A percentile compares a stretch with the other conserved stretches of the same genome.
phyloP scores from a whole-genome alignment of 2,888 invertebrate species.

The Rambutsinella grinnellia region DNA sequence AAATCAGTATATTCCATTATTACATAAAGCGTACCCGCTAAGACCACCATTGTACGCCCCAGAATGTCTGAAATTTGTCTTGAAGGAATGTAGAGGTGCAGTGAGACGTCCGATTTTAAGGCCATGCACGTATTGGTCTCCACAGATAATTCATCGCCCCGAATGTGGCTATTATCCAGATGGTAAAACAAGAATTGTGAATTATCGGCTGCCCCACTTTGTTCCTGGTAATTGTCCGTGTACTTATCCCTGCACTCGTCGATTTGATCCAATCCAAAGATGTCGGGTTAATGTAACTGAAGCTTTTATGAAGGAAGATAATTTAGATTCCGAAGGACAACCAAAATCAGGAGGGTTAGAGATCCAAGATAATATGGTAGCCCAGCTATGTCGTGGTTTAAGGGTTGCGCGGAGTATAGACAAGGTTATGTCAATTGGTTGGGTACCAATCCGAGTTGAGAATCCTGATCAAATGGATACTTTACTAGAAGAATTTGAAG shows the following conservation, averaged over 20 bases:
- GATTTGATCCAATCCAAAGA: conserved; percentile 54
- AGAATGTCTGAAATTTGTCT: conserved; percentile 51
- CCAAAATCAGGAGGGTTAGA: conserved; percentile 18
- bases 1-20: conserved; percentile 38
- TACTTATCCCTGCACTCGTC: conserved; percentile 46
- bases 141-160: conserved; percentile 25
- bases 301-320: not conserved
- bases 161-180: conserved; percentile 32
- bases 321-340: conserved; percentile 17
- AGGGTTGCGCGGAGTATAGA: conserved; percentile 9
- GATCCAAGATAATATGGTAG: conserved; percentile 24
- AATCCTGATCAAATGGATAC: too few relatives aligned
- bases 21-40: conserved; percentile 39
- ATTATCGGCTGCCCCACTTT: conserved; percentile 21
- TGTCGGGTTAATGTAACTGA: conserved; percentile 19
- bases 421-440: conserved; percentile 18
- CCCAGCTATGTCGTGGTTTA: conserved; percentile 38
- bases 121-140: conserved; percentile 52
- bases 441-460: conserved; percentile 29
- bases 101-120: conserved; percentile 28
- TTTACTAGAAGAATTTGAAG: too few relatives aligned
- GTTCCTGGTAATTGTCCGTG: conserved; percentile 47
- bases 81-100: conserved; percentile 31
- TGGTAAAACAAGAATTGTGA: conserved; percentile 10
- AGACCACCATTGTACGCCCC: conserved; percentile 32